phyloP scores from a whole-genome alignment of 1,140 invertebrate species.

The Rhizoglyphus robini region DNA sequence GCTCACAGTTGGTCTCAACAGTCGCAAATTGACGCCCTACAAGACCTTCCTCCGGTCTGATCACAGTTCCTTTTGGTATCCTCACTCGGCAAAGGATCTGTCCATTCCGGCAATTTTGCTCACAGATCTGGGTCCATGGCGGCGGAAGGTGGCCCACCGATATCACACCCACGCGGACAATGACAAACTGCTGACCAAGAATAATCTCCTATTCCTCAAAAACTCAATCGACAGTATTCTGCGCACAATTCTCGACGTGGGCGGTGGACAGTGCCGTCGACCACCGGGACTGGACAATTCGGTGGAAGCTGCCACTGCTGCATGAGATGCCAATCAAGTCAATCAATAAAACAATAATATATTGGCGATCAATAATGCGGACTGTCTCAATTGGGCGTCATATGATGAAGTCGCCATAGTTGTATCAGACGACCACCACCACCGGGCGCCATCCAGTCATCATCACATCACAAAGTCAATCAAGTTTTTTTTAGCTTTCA shows the following conservation, averaged over 20 bases:
- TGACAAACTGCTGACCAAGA: conserved; percentile 21
- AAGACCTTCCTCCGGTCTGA: conserved; percentile 31
- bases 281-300: background rate
- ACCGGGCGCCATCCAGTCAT: too few species aligned
- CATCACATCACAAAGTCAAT: too few species aligned
- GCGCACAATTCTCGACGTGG: conserved; percentile 27
- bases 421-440: too few species aligned
- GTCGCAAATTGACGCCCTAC: conserved; percentile 23
- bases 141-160: conserved; percentile 34
- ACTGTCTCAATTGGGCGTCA: background rate
- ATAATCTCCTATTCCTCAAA: conserved; percentile 26
- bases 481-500: too few species aligned
- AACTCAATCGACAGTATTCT: conserved; percentile 28
- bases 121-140: conserved; percentile 37
- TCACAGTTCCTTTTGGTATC: conserved; percentile 31
- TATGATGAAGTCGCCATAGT: too few species aligned
- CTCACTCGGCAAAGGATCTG: background rate
- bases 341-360: background rate
- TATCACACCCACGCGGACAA: conserved; percentile 35
- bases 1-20: background rate
- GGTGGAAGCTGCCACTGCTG: background rate
- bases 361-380: background rate
- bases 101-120: conserved; percentile 33
- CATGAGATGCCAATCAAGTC: background rate
- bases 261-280: conserved; percentile 13